Base-by-base conservation (phyloP, 2,888 invertebrate species). In the Raillietiella orientalis region DNA sequence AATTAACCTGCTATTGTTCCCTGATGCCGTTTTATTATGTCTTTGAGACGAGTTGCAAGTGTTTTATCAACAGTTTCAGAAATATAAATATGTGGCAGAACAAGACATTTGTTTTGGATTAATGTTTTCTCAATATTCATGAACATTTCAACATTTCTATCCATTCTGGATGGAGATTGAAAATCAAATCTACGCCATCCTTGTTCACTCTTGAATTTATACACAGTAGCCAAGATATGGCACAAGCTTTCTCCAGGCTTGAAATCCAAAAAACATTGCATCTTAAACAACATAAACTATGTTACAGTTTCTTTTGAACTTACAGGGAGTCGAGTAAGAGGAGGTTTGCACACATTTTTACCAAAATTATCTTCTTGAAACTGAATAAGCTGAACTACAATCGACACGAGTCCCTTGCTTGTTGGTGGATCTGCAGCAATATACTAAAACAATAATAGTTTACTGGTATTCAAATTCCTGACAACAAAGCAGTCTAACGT, bases 311-410 rank as follows among this genome's bases (percentile, higher is more conserved):
- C 6, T n/a, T n/a, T n/a, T n/a, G n/a, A n/a, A n/a, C 33, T 29
- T 38, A 51, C 52, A 14, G 52, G 52, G 13, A 53, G 35, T 33
- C 50, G 46, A 8, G 49, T 49, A 14, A 52, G 39, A 5, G 50
- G 45, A 34, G 84, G 75, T 43, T 84, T 84, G 26, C 64, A 58
- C 26, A 72, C 70, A 59, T 72, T 75, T 52, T 84, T 82, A 2
- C 87, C 87, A 41, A 87, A 58, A 46, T 72, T 74, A 35, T 82
- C 82, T 45, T 93, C 90, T 52, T 90, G 87, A 48, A 87, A 90
- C 49, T 84, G 84, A 34, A 90, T 59, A 35, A 90, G 58, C 44
- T 84, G 82, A 31, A 77, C 57, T 3, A 77, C 60, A 28, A 87
- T 56, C 36, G 66, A 62, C 1, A 79, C 62, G 39, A 93, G 50